A percentile compares a stretch with the other conserved stretches of the same genome.
Evolutionary conservation across 30 jellyfish, hydroid and myxozoan genomes (phyloP).

Genomic region (Haliclystus octoradiatus): DNA sequence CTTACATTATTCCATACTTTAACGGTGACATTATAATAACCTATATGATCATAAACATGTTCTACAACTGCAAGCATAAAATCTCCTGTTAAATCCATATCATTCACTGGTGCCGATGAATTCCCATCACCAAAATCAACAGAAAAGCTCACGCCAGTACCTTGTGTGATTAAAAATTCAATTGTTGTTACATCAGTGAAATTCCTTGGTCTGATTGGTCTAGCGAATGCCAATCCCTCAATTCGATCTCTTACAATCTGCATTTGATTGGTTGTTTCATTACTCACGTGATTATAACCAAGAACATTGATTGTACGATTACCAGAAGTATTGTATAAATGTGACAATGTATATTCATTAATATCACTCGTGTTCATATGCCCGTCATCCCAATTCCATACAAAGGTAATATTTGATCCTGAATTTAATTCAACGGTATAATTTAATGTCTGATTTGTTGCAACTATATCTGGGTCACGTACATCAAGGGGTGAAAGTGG

Average conservation of each 20-base stretch:
- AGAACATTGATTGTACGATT: conserved; percentile 56
- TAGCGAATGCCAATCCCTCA: conserved; percentile 27
- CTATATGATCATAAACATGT: background rate
- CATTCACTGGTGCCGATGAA: background rate
- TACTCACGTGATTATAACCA: conserved; percentile 52
- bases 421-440: conserved; percentile 3
- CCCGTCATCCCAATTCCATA: conserved; percentile 68
- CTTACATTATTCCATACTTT: background rate
- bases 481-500: background rate
- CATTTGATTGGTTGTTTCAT: conserved; percentile 3
- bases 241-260: conserved; percentile 63
- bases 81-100: background rate
- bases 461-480: conserved; percentile 19
- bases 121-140: conserved; percentile 25
- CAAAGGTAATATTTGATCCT: conserved; percentile 62
- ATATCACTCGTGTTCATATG: conserved; percentile 22
- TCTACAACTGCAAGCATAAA: background rate
- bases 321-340: conserved; percentile 48
- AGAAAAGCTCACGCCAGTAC: conserved; percentile 46
- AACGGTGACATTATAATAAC: background rate
- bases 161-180: conserved; percentile 31
- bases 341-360: conserved; percentile 29
- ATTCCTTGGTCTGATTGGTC: conserved; percentile 21
- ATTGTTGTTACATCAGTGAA: conserved; percentile 1
- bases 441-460: conserved; percentile 29